These are phyloP conservation scores for Gopherus flavomarginatus DNA, from an alignment of 2,113 vertebrate species.

Conservation along the genomic window DNA sequence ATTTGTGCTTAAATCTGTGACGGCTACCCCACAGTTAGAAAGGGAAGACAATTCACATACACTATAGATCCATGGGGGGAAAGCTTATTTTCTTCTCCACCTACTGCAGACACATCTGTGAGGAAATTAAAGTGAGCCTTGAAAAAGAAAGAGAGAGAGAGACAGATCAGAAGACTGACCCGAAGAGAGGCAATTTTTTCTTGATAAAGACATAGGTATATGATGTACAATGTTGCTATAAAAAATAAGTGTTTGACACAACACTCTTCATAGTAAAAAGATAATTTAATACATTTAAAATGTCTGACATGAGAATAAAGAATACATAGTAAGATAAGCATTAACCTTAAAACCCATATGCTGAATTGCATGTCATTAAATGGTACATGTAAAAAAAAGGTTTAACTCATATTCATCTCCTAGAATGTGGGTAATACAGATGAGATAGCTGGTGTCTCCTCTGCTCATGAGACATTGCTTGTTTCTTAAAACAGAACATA, in stretches of 20 bases:
- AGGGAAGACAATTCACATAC: slow-evolving; percentile 63
- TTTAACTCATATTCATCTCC: neutral
- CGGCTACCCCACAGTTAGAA: slow-evolving; percentile 58
- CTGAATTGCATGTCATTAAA: slow-evolving; percentile 31
- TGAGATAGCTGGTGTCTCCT: neutral
- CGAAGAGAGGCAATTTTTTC: slow-evolving; percentile 17
- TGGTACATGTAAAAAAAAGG: neutral
- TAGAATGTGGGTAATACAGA: neutral
- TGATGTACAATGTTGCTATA: slow-evolving; percentile 52
- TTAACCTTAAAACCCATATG: slow-evolving; percentile 1
- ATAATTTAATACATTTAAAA: slow-evolving; percentile 37
- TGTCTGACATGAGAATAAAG: slow-evolving; percentile 36
- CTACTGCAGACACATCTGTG: slow-evolving; percentile 44
- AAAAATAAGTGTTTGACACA: slow-evolving; percentile 46
- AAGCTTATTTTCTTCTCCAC: slow-evolving; percentile 45
- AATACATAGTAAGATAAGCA: neutral
- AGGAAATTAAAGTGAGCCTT: slow-evolving; percentile 57
- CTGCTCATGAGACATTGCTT: neutral
- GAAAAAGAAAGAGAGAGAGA: neutral
- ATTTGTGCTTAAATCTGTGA: slow-evolving; percentile 69
- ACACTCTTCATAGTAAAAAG: slow-evolving; percentile 22
- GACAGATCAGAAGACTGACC: slow-evolving; percentile 24
- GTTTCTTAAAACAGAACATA: neutral
- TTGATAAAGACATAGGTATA: slow-evolving; percentile 33
- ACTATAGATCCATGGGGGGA: slow-evolving; percentile 21